Percentiles rank a stretch among this genome's conserved stretches.
Conservation (phyloP, 2,888 invertebrate species). For the Cantharis nigra region DNA sequence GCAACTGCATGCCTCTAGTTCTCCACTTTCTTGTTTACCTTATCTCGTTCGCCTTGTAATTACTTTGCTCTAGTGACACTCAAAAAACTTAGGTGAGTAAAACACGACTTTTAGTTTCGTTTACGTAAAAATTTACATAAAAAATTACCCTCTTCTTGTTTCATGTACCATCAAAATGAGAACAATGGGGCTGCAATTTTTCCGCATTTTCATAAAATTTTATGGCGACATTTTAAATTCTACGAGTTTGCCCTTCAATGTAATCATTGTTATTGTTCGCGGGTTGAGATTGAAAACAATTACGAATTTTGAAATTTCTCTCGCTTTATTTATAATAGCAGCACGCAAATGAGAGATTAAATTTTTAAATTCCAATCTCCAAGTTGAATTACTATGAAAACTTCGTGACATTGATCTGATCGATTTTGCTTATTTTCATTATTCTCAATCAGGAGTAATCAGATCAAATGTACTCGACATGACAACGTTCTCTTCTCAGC, state of each 20-base stretch:
- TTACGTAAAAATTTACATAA: not conserved
- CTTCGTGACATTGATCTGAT: not conserved
- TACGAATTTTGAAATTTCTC: not conserved
- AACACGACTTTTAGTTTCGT: not conserved
- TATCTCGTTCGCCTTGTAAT: constrained; percentile 16
- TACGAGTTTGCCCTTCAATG: not conserved
- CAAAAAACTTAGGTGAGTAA: not conserved
- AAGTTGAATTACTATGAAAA: not conserved
- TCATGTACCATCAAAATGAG: not conserved
- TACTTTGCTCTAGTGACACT: constrained; percentile 5
- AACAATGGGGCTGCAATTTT: not conserved
- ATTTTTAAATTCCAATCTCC: not conserved
- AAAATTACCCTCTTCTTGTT: not conserved
- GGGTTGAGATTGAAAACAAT: not conserved
- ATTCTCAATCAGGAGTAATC: not conserved
- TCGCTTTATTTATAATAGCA: not conserved
- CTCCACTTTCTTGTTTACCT: constrained; percentile 20
- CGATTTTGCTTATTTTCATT: not conserved
- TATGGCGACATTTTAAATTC: not conserved
- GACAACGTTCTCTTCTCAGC: too few relatives aligned
- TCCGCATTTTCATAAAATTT: not conserved
- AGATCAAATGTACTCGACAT: not conserved
- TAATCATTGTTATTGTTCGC: not conserved
- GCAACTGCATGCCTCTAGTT: constrained; percentile 23
- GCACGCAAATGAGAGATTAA: not conserved